Percentiles rank a stretch among this genome's conserved stretches.
Conservation (phyloP, 2,113 vertebrate species). For the Hymenochirus boettgeri region DNA sequence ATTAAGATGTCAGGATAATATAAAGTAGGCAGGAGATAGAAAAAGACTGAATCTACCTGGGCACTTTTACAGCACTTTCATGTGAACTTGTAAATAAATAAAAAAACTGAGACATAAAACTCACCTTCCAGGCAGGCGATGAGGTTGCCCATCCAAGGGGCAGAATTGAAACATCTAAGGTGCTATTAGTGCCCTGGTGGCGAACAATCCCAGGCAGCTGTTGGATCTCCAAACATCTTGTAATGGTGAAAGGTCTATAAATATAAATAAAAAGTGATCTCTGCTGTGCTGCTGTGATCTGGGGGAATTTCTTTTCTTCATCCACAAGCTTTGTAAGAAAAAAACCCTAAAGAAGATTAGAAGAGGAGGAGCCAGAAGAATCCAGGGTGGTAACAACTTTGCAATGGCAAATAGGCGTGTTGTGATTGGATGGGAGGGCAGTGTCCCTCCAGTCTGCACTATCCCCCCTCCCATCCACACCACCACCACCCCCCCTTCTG, state of each 20-base stretch:
- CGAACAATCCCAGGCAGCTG: constrained; percentile 65
- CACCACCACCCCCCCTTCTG: constrained; percentile 44
- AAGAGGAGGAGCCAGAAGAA: constrained; percentile 64
- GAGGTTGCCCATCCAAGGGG: constrained; percentile 61
- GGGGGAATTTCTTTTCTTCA: constrained; percentile 43
- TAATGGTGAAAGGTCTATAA: constrained; percentile 56
- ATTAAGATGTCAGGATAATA: not conserved
- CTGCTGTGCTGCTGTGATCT: constrained; percentile 20
- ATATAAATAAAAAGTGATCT: constrained; percentile 38
- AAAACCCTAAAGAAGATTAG: constrained; percentile 61
- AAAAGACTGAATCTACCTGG: no score
- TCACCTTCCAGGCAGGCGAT: constrained; percentile 70
- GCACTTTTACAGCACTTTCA: constrained; percentile 40
- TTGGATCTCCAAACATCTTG: constrained; percentile 63
- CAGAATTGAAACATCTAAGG: constrained; percentile 61
- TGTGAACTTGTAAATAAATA: constrained; percentile 21
- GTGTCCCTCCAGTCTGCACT: constrained; percentile 52
- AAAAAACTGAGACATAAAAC: constrained; percentile 56
- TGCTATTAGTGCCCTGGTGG: constrained; percentile 54
- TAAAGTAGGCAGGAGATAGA: not conserved
- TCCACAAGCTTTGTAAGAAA: constrained; percentile 55
- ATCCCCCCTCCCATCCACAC: constrained; percentile 45
- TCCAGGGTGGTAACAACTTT: constrained; percentile 90
- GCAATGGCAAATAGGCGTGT: constrained; percentile 67
- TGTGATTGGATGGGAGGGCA: constrained; percentile 69